A percentile compares a stretch with the other conserved stretches of the same genome.
Conservation (phyloP, 2,888 invertebrate genomes). For the Steromphala cineraria region DNA sequence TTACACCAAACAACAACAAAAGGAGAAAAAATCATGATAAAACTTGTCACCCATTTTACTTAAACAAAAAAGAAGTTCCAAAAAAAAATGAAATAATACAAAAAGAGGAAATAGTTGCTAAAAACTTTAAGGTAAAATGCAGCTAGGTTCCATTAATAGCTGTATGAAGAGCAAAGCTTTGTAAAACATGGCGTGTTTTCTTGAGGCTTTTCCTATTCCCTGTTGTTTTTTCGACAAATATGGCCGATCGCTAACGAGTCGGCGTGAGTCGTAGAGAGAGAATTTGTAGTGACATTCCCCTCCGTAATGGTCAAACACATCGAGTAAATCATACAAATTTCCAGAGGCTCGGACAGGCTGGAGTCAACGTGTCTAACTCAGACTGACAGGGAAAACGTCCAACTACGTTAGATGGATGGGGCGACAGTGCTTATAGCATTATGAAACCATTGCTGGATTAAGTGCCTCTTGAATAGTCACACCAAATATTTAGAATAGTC, state of each 20-base stretch:
- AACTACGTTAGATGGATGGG: too few relatives aligned
- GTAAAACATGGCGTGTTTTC: neutral
- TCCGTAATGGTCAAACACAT: slow-evolving; percentile 6
- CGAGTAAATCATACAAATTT: neutral
- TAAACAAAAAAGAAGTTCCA: too few relatives aligned
- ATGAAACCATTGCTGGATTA: too few relatives aligned
- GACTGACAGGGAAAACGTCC: too few relatives aligned
- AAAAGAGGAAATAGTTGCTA: neutral
- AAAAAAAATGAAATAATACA: too few relatives aligned
- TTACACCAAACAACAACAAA: too few relatives aligned
- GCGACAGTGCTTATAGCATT: too few relatives aligned
- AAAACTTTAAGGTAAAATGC: neutral
- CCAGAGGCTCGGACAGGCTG: neutral
- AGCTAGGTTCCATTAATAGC: neutral
- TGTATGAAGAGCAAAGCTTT: neutral
- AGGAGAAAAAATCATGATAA: too few relatives aligned
- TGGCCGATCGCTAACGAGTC: neutral
- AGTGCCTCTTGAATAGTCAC: too few relatives aligned
- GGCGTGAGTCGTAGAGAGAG: neutral
- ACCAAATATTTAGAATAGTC: too few relatives aligned
- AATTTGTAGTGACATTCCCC: neutral
- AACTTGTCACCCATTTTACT: too few relatives aligned
- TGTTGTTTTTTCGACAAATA: slow-evolving; percentile 1
- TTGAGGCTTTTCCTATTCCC: neutral
- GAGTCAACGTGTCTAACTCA: too few relatives aligned